Percentiles rank a stretch among this genome's conserved stretches.
phyloP scores from a whole-genome alignment of 2,888 invertebrate species.

The Lycocerus yunnanus region DNA sequence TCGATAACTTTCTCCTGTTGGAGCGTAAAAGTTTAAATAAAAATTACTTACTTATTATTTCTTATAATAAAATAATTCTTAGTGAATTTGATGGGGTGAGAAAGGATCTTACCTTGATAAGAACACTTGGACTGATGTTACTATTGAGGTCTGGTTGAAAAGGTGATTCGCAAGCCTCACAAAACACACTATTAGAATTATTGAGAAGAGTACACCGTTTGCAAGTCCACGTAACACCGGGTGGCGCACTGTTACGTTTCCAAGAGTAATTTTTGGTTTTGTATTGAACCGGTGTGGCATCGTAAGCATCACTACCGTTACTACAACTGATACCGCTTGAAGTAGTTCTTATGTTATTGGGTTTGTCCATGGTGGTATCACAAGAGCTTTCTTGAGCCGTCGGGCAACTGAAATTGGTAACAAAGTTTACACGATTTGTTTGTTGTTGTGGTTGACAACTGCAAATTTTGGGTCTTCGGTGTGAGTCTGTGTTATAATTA shows the following conservation, averaged over 20 bases:
- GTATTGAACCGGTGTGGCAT: slow-evolving; percentile 22
- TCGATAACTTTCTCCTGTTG: too few relatives aligned
- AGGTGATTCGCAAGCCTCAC: slow-evolving; percentile 78
- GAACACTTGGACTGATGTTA: slow-evolving; percentile 55
- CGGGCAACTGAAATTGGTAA: slow-evolving; percentile 53
- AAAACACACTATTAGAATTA: slow-evolving; percentile 66
- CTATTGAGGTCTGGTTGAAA: slow-evolving; percentile 53
- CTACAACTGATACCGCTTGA: slow-evolving; percentile 52
- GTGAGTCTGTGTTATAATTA: slow-evolving; percentile 48
- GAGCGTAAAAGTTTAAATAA: too few relatives aligned
- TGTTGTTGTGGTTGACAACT: slow-evolving; percentile 45
- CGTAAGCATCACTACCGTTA: slow-evolving; percentile 30
- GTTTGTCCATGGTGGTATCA: slow-evolving; percentile 45
- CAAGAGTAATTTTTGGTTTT: slow-evolving; percentile 46
- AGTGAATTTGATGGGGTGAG: background rate
- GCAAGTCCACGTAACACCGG: slow-evolving; percentile 64
- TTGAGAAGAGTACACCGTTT: slow-evolving; percentile 78
- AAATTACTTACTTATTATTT: too few relatives aligned
- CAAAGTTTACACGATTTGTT: slow-evolving; percentile 41
- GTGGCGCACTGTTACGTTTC: slow-evolving; percentile 44
- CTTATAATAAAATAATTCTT: background rate
- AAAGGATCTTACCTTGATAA: slow-evolving; percentile 49
- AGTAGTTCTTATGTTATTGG: slow-evolving; percentile 51
- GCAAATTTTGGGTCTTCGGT: slow-evolving; percentile 45
- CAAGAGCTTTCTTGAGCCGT: slow-evolving; percentile 47